These are phyloP conservation scores for Bombyx huttoni DNA, from an alignment of 2,888 invertebrate genomes.

Conservation along the genomic window DNA sequence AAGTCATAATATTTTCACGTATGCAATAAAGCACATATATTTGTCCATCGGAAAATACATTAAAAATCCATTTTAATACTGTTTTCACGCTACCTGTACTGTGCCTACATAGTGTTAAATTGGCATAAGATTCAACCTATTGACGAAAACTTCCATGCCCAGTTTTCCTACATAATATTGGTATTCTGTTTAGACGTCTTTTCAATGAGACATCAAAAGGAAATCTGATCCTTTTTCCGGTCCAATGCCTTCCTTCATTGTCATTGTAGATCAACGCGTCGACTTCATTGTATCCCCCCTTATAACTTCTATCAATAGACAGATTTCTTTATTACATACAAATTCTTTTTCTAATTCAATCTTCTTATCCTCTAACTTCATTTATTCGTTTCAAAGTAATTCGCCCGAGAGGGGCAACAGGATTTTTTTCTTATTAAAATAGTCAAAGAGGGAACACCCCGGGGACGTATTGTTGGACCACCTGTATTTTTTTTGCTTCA, in stretches of 20 bases:
- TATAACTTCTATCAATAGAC: constrained; percentile 55
- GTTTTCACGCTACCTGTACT: no score
- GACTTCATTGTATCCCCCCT: constrained; percentile 51
- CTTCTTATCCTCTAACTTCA: constrained; percentile 50
- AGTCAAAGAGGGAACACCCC: constrained; percentile 45
- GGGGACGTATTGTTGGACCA: constrained; percentile 58
- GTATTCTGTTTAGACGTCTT: constrained; percentile 20
- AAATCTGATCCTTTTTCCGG: constrained; percentile 62
- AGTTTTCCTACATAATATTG: not conserved
- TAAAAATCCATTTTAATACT: no score
- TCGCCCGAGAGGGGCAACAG: constrained; percentile 33
- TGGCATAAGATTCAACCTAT: no score
- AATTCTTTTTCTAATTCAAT: constrained; percentile 65
- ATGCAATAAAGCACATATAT: no score
- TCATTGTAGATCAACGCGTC: constrained; percentile 37
- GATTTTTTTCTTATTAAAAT: constrained; percentile 66
- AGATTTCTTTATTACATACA: constrained; percentile 58
- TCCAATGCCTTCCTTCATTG: constrained; percentile 55
- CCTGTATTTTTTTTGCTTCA: constrained; percentile 52
- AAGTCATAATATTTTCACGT: no score
- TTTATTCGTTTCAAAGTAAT: constrained; percentile 65
- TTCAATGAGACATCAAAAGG: constrained; percentile 61
- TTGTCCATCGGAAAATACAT: no score
- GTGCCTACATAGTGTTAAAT: no score
- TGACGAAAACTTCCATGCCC: not conserved